Base-by-base conservation (phyloP, 2,113 vertebrate species). In the Diphyllodes magnificus region DNA sequence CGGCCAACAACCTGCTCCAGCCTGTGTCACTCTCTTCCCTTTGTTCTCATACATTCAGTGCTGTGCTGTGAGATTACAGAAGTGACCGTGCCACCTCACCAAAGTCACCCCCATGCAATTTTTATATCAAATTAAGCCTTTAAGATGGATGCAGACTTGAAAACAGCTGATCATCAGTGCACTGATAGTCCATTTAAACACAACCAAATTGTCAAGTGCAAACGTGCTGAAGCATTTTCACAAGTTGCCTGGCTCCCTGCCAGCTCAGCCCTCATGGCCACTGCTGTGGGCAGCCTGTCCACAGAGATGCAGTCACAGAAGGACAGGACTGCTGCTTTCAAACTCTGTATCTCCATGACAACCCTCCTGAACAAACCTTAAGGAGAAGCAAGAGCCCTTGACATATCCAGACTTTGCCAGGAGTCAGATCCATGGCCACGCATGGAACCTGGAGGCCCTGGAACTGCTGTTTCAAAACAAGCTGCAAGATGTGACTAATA, bases 51-150 rank as follows among this genome's bases (percentile, higher is more conserved):
- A 16, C 9, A 4, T 23, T 63, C 30, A 31, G n/a, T 45, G 30
- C 33, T 39, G 25, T 28, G 15, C 63, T 54, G 47, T 60, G 73
- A 85, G 31, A 47, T 60, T 35, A 44, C 25, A 50, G 49, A 88
- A 73, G 30, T 3, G 14, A 82, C 42, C 6, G 45, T 37, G 56
- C n/a, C 40, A 22, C 71, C 37, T 82, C 65, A 37, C 16, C 20
- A n/a, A 59, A 78, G 39, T 30, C 69, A 82, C 31, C 10, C 15
- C 56, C 47, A 49, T 57, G 11, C 7, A 56, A 76, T 53, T 91
- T 86, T 76, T 90, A 39, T 25, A 63, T 23, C 57, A 89, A 93
- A 92, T 63, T 50, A 90, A 90, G 49, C 50, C 37, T 82, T 69
- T 72, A 44, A 57, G 54, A 82, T 37, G 31, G 30, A 77, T 73